Evolutionary conservation across 2,113 vertebrate species (phyloP).

Genomic region (Odocoileus virginianus): DNA sequence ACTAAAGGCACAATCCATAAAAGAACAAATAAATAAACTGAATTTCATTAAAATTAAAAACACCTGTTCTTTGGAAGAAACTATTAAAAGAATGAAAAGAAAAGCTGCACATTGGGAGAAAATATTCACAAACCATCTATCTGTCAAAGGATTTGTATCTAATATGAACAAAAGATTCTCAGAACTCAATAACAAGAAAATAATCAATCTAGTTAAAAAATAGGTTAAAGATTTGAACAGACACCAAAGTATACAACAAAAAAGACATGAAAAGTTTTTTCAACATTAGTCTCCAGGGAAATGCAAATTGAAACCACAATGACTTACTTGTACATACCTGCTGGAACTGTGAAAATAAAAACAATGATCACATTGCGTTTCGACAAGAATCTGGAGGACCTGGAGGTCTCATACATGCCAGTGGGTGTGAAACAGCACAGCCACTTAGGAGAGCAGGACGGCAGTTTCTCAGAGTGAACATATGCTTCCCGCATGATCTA

Average conservation of each 20-base stretch:
- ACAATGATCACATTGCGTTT: not conserved
- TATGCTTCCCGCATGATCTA: not conserved
- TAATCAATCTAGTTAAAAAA: not conserved
- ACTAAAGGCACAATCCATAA: not conserved
- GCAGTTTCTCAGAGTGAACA: not conserved
- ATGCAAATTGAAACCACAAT: not conserved
- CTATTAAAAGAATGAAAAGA: not conserved
- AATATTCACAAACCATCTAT: not conserved
- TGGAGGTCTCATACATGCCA: not conserved
- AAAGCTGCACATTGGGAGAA: not conserved
- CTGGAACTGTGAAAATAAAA: not conserved
- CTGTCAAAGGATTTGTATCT: not conserved
- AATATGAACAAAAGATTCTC: not conserved
- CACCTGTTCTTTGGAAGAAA: not conserved
- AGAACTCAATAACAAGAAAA: not conserved
- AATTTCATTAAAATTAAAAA: not conserved
- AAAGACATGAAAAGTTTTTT: not conserved
- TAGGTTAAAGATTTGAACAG: not conserved
- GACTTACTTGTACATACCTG: not conserved
- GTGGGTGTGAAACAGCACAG: not conserved
- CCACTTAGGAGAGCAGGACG: not conserved
- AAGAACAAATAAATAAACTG: not conserved
- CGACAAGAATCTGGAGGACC: not conserved
- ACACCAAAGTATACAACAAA: not conserved
- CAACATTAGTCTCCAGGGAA: not conserved